Evolutionary conservation across 2,888 invertebrate species (phyloP).

Genomic region (Sminthurides aquaticus): DNA sequence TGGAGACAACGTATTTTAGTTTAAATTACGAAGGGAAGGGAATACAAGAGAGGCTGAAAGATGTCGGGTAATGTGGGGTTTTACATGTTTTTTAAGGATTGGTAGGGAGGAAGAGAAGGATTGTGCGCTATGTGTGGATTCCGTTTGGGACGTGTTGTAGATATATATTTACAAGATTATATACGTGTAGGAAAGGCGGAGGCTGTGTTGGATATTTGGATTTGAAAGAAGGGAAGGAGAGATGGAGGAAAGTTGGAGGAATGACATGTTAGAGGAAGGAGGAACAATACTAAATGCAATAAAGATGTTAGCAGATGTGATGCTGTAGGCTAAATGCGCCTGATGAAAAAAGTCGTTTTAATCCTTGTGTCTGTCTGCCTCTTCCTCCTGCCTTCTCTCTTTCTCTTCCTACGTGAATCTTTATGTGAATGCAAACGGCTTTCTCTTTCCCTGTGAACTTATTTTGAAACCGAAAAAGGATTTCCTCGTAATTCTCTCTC

Average conservation of each 20-base stretch:
- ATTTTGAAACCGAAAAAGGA: conserved; percentile 31
- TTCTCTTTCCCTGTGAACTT: conserved; percentile 17
- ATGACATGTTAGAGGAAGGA: conserved; percentile 13
- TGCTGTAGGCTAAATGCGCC: conserved; percentile 30
- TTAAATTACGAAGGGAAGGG: too few species aligned
- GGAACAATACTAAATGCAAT: conserved; percentile 32
- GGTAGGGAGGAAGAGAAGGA: too few species aligned
- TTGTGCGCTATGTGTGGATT: too few species aligned
- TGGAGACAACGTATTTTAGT: neutral
- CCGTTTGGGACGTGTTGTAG: too few species aligned
- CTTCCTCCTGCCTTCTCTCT: too few species aligned
- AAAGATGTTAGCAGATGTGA: conserved; percentile 37
- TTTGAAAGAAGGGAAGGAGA: conserved; percentile 1
- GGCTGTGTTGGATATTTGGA: too few species aligned
- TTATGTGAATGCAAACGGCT: conserved; percentile 23
- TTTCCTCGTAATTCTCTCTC: conserved; percentile 23
- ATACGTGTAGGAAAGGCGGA: too few species aligned
- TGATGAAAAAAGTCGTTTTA: conserved; percentile 35
- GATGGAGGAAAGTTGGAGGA: neutral
- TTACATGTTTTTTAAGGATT: too few species aligned
- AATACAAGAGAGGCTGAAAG: too few species aligned
- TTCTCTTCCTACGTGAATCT: conserved; percentile 18
- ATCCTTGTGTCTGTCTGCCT: conserved; percentile 29
- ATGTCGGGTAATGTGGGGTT: too few species aligned
- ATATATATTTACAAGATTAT: too few species aligned